A percentile compares a stretch with the other conserved stretches of the same genome.
Conservation (phyloP, 1,140 invertebrate species). For the Lerema accius region DNA sequence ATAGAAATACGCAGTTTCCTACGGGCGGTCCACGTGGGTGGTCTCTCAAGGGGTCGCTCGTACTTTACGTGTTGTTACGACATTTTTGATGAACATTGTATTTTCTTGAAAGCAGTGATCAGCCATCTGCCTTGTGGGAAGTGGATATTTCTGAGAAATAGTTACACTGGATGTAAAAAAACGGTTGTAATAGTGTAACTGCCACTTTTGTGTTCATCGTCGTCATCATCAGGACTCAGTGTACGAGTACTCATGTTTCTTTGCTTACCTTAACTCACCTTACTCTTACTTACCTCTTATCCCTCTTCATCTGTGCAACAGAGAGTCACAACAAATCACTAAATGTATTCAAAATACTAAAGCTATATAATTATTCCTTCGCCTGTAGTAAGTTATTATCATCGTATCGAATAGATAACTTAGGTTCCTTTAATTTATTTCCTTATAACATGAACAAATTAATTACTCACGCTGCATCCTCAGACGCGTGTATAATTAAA, state of each 20-base stretch:
- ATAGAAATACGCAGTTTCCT: constrained; percentile 12
- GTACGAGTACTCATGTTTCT: no score
- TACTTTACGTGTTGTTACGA: constrained; percentile 9
- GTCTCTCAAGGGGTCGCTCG: constrained; percentile 14
- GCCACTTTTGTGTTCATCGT: no score
- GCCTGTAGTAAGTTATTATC: no score
- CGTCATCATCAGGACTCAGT: no score
- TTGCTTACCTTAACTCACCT: no score
- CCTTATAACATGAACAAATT: not conserved
- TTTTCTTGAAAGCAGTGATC: not conserved
- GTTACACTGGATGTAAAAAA: not conserved
- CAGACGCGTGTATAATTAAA: constrained; percentile 7
- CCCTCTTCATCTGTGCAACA: no score
- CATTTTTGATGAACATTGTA: constrained; percentile 8
- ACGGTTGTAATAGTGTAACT: no score
- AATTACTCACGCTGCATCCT: not conserved
- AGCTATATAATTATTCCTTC: no score
- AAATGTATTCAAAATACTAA: no score
- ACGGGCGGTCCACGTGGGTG: constrained; percentile 12
- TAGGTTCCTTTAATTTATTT: not conserved
- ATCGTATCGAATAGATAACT: no score
- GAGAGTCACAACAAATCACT: no score
- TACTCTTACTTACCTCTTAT: no score
- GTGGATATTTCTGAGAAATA: not conserved
- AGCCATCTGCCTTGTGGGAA: not conserved